Base-by-base conservation (phyloP, 53 echinoderm and acorn worm genomes). In the Paracentrotus lividus region DNA sequence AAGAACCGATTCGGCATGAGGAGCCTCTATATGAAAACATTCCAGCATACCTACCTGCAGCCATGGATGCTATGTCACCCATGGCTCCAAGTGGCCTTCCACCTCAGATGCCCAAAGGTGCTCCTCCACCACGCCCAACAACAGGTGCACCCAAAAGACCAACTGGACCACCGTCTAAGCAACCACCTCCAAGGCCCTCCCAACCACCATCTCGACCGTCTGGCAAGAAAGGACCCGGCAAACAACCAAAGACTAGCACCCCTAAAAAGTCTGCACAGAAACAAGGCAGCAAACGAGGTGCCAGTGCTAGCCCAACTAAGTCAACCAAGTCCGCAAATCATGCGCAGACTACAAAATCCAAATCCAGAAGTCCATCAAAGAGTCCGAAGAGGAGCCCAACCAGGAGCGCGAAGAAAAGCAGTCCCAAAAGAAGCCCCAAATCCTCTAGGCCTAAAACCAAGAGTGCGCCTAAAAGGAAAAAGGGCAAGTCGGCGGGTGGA, bases 191-290 rank as follows among this genome's bases (percentile, higher is more conserved):
- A 49, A 18, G 69, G 34, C 84, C 84, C 7, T 49, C 84, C 9
- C 23, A 47, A 29, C 24, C n/a, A 84, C 84, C 84, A 51, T 47
- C 21, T 51, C 49, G 85, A 29, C 85, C 85, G 20, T 36, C 72
- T 3, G 72, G 72, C 18, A 72, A 72, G 20, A 72, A 40, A 1
- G 72, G 72, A 32, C 72, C 72, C 10, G 27, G 49, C 26, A 53
- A 51, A 85, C 64, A 61, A 42, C 90, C 90, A 18, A 90, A 65
- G 8, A 90, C 90, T 24, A 90, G 90, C 36, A 90, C 90, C 23
- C 90, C 90, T 21, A 90, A 67, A 32, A 90, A 90, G 66, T 61
- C 90, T 23, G 38, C 44, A 15, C 64, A 36, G 43, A 38, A 88
- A 61, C 24, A 65, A 29, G n/a, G 44, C 49, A 42, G 45, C 43